Base-by-base conservation (phyloP, 2,113 vertebrate species). In the Hirundichthys speculiger region DNA sequence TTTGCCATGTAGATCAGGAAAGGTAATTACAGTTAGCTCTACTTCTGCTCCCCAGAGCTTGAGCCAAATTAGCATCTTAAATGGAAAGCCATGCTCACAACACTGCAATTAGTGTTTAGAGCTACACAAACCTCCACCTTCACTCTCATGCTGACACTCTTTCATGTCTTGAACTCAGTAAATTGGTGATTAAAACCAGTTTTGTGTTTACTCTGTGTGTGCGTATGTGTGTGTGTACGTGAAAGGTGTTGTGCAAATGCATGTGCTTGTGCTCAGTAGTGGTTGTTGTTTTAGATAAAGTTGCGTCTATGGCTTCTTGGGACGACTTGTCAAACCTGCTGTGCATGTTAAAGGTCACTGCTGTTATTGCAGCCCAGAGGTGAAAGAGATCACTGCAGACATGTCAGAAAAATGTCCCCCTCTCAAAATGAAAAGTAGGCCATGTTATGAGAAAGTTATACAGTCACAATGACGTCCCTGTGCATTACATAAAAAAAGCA, bases 11-110 rank as follows among this genome's bases (percentile, higher is more conserved):
- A 61, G 64, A 70, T 78, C 64, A 39, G 71, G 59, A 50, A 73
- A 64, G 75, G 73, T 86, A 82, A 86, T 88, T 85, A 83, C 77
- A 48, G 45, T 69, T 70, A 48, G 75, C 74, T 87, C 50, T 22
- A 55, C 54, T 66, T 80, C 73, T 50, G 18, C 81, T 78, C 70
- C 57, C 70, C 30, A 47, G 64, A 74, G 72, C 46, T 21, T 0
- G 1, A 45, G 64, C 57, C 69, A 70, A 73, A 86, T 88, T 79
- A 85, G 63, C 76, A 83, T 81, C 73, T 82, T 75, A 81, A 75
- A 79, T 84, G 72, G 61, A 67, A 80, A 73, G 51, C 48, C 47
- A 54, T 76, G 74, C 75, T 75, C 59, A 59, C 59, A 64, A 65
- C 50, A 24, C 30, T 10, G 9, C 25, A 47, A 46, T 64, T 69